Base-by-base conservation (phyloP, 2,888 invertebrate species). In the Lissonota sp. region DNA sequence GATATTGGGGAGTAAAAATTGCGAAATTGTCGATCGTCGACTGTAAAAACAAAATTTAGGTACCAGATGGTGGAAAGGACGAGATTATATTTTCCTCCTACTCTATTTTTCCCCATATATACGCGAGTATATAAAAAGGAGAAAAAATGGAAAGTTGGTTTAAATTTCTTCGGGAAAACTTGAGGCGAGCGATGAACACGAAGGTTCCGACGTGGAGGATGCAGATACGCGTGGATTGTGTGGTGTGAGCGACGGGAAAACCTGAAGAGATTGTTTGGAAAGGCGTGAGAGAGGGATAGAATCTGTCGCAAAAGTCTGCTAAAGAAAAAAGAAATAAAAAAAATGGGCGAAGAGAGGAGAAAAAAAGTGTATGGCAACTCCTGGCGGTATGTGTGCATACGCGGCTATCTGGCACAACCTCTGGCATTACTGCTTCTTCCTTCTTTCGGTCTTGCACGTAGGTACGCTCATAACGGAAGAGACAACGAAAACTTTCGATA, bases 401-500 rank as follows among this genome's bases (percentile, higher is more conserved):
- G 67, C 80, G 67, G 62, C 42, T 67, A 53, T 70, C 67, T 49
- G n/a, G 53, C 14, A 14, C 16, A 53, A 53, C 53, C 53, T 53
- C 53, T 53, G 53, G 26, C 53, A 14, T 53, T 53, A 14, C 53
- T 14, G 53, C 53, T 53, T 53, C 53, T 53, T 16, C 53, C 53
- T 53, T 53, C 53, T 53, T 53, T 53, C 53, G 14, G 14, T 7
- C 53, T 53, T 53, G 53, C 14, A 14, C 46, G 14, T 12, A 5
- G 70, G 77, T 70, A 70, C 80, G 66, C 80, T 81, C 77, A 81
- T 77, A 77, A 74, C 70, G 26, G 26, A 77, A 81, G 77, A 77
- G 80, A 81, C 80, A 77, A 81, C 77, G 77, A 81, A 81, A 81
- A 81, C 80, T 81, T 81, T 77, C 70, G 67, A 74, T 77, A 81